Percentiles rank a stretch among this genome's conserved stretches.
Evolutionary conservation across 2,888 invertebrate species (phyloP).

Genomic region (Suillia variegata): DNA sequence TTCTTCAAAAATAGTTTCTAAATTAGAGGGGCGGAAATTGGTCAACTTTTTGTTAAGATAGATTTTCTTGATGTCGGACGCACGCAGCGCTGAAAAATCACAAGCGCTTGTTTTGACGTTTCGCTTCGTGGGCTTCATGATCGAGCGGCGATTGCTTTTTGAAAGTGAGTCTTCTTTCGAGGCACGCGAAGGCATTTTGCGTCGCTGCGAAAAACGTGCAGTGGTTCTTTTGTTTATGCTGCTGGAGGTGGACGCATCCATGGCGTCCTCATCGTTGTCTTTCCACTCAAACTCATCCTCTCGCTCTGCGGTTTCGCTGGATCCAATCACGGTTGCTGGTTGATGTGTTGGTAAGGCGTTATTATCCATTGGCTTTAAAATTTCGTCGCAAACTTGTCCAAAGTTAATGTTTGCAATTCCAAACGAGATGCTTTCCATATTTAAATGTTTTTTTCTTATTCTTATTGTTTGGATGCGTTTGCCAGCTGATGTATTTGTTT

Average conservation of each 20-base stretch:
- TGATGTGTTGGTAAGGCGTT: too few relatives aligned
- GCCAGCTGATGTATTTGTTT: not conserved
- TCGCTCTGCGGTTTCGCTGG: not conserved
- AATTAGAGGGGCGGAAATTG: slow-evolving; percentile 50
- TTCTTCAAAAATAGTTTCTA: slow-evolving; percentile 58
- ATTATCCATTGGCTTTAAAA: slow-evolving; percentile 46
- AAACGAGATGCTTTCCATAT: slow-evolving; percentile 54
- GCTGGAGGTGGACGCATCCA: slow-evolving; percentile 24
- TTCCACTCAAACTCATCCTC: slow-evolving; percentile 20
- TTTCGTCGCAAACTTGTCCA: slow-evolving; percentile 37
- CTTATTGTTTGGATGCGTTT: slow-evolving; percentile 17
- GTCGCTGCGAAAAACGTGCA: slow-evolving; percentile 40
- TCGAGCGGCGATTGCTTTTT: slow-evolving; percentile 48
- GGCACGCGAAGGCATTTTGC: slow-evolving; percentile 44
- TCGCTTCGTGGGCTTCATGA: slow-evolving; percentile 47
- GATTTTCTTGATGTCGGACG: slow-evolving; percentile 46
- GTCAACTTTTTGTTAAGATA: slow-evolving; percentile 50
- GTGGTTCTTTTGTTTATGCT: slow-evolving; percentile 22
- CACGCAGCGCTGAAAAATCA: slow-evolving; percentile 26
- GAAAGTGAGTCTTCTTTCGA: slow-evolving; percentile 47
- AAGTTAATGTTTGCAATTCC: slow-evolving; percentile 53
- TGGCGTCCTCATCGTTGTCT: slow-evolving; percentile 32
- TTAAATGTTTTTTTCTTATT: slow-evolving; percentile 26
- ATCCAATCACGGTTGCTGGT: not conserved
- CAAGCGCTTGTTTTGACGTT: slow-evolving; percentile 11